Evolutionary conservation across 2,888 invertebrate species (phyloP), one percentile per base, ranked within the genome.

Genomic region (Periphyllus acericola): DNA sequence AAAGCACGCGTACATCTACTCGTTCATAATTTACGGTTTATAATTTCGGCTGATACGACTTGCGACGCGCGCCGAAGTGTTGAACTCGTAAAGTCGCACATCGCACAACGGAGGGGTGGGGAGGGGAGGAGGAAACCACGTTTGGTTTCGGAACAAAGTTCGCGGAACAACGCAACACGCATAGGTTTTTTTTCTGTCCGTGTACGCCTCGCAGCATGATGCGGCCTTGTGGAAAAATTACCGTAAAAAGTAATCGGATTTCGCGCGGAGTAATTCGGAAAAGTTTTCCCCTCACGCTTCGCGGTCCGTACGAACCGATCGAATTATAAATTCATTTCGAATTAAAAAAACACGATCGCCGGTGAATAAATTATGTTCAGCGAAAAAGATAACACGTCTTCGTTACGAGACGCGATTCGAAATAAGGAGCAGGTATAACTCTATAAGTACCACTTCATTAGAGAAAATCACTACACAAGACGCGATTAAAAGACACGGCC

Each of bases 181-280:
- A 14, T 60, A 21, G 60, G n/a, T n/a, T n/a, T n/a, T n/a, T 60
- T 60, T 60, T 60, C 60, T 21, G 17, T 55, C 17, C 55, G 17
- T n/a, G n/a, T 55, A 55, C 11, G 55, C 55, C 9, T 40, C 9
- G 40, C 52, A 9, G 14, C 55, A 36, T n/a, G 60, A 81, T 78
- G n/a, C 36, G 66, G 32, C 21, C 19, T 68, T 32, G 25, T 60
- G 21, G 25, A 46, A 21, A 71, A 21, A 60, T 36, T 34, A 36
- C 36, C 46, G 68, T 82, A 82, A 81, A 81, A 68, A 71, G 40
- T 68, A 81, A 52, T 82, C 71, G 81, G 25, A 25, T n/a, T 29
- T 29, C 29, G 8, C 1, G n/a, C 21, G 11, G 5, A 72, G 52
- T 82, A 32, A 34, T 52, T 71, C 29, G 19, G 14, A 46, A 72